Evolutionary conservation across 2,113 vertebrate genomes (phyloP), one percentile per base, ranked within the genome.

Genomic region (Columba janthina): DNA sequence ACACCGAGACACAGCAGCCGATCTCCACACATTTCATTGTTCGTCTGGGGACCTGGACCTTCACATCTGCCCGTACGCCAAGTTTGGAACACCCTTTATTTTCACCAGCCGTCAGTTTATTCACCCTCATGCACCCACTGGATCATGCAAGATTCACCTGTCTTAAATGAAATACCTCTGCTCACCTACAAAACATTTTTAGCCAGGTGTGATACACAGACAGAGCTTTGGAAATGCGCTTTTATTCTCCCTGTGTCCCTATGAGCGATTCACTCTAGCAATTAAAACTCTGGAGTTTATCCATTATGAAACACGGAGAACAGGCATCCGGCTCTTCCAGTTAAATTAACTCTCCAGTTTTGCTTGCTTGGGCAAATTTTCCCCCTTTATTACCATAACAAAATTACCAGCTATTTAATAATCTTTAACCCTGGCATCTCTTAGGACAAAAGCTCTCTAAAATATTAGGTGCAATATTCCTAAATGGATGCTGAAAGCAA

Each of bases 21-120:
- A 51, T 42, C 29, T 56, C 57, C 15, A 5, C 12, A 25, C 8
- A 7, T 53, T 15, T 7, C 0, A 0, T 5, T 51, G 31, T 26
- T 69, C 6, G 0, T 12, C 24, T 21, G 4, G 8, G 4, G 46
- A n/a, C 8, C 36, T 31, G 31, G 24, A 25, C 31, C 31, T 69
- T 14, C 60, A 54, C 2, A 0, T 19, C 71, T 65, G 24, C 67
- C 71, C 31, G 36, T 26, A 40, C 11, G 60, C 38, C 58, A 53
- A 13, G 18, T 24, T 26, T 17, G 32, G 70, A 74, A 73, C n/a
- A 15, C 11, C 38, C 46, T 38, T 46, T 21, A 1, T 50, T 77
- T 51, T 38, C 81, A 51, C 2, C 3, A 9, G 20, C 38, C 70
- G 29, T 60, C 29, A 4, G 26, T 32, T 66, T 57, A 65, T n/a